phyloP scores from a whole-genome alignment of 1,140 invertebrate genomes.

The Pseudomyrmex cubaensis region DNA sequence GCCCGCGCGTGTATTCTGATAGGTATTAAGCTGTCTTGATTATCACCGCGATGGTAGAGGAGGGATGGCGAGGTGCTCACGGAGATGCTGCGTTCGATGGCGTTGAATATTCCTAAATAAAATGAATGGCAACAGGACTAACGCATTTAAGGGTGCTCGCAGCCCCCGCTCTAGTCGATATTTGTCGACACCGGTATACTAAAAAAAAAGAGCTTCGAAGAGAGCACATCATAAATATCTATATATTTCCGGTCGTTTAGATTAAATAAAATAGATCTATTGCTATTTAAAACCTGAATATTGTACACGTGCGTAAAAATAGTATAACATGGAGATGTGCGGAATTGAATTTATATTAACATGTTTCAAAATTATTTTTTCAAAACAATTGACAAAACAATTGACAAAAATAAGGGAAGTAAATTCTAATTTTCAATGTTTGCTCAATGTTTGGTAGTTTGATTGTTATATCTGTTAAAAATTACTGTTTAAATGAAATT shows the following conservation, averaged over 20 bases:
- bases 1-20: constrained; percentile 48
- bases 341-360: background rate
- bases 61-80: background rate
- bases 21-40: constrained; percentile 61
- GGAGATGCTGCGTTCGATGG: constrained; percentile 55
- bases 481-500: no score
- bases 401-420: no score
- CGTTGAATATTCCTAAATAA: constrained; percentile 61
- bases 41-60: background rate
- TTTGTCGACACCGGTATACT: constrained; percentile 26
- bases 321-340: background rate
- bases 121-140: constrained; percentile 60
- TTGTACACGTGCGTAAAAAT: background rate
- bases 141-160: constrained; percentile 54
- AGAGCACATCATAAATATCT: constrained; percentile 42
- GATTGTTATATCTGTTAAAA: no score
- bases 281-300: constrained; percentile 10
- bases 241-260: constrained; percentile 21
- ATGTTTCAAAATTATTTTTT: background rate
- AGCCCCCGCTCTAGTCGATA: constrained; percentile 46
- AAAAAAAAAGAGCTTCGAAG: constrained; percentile 54
- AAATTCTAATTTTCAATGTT: no score
- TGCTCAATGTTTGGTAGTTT: no score
- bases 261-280: constrained; percentile 33
- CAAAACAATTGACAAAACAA: background rate